A percentile compares a stretch with the other conserved stretches of the same genome.
These are phyloP conservation scores for Puntigrus tetrazona DNA, from an alignment of 2,113 vertebrate genomes.

Conservation along the genomic window DNA sequence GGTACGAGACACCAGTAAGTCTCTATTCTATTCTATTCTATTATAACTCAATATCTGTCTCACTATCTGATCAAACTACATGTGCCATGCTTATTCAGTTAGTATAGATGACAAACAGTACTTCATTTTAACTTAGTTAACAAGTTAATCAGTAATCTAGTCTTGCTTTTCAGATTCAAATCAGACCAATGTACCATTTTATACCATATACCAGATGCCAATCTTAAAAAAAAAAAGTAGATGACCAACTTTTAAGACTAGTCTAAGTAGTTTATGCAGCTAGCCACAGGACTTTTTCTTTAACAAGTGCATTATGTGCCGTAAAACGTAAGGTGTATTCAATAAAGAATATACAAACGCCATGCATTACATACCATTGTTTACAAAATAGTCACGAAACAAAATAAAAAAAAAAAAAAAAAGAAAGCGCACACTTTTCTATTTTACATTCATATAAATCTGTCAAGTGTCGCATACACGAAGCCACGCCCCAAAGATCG, in stretches of 20 bases:
- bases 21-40: not conserved
- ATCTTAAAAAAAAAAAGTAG: too few species aligned
- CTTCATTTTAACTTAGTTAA: too few species aligned
- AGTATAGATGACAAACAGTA: not conserved
- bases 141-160: too few species aligned
- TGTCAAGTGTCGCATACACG: not conserved
- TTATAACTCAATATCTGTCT: not conserved
- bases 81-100: not conserved
- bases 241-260: too few species aligned
- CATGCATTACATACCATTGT: not conserved
- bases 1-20: not conserved
- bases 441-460: not conserved
- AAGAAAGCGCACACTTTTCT: not conserved
- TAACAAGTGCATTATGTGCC: not conserved
- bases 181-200: too few species aligned
- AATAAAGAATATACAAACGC: not conserved
- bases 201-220: too few species aligned
- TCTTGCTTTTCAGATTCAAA: too few species aligned
- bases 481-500: not conserved
- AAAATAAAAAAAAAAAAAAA: not conserved
- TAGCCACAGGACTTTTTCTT: not conserved
- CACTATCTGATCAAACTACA: not conserved
- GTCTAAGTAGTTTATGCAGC: too few species aligned
- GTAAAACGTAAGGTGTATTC: not conserved
- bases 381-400: not conserved